Percentiles rank a stretch among this genome's conserved stretches.
Conservation (phyloP, 1,140 invertebrate genomes). For the Steinernema feltiae region DNA sequence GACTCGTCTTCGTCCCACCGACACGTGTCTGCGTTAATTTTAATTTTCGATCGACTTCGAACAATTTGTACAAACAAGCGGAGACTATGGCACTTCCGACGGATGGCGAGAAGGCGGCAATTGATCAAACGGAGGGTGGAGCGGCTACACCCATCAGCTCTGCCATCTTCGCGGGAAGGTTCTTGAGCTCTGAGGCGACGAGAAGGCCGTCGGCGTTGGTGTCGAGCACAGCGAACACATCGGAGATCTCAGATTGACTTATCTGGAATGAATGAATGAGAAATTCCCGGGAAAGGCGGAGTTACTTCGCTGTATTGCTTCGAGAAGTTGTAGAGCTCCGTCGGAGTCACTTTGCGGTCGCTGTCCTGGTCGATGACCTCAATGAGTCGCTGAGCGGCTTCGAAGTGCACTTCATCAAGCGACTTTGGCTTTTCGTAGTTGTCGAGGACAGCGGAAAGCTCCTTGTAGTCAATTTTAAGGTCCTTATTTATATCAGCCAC, state of each 20-base stretch:
- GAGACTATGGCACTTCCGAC: conserved; percentile 8
- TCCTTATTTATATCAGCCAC: conserved; percentile 29
- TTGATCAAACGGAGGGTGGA: conserved; percentile 19
- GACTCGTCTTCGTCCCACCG: no score
- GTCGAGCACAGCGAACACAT: conserved; percentile 11
- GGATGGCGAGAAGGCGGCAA: not conserved
- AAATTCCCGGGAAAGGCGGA: not conserved
- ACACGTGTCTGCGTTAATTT: no score
- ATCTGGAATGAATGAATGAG: conserved; percentile 2
- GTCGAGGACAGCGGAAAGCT: conserved; percentile 25
- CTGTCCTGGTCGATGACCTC: conserved; percentile 27
- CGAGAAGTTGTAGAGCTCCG: conserved; percentile 30
- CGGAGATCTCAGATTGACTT: conserved; percentile 5
- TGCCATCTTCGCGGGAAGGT: conserved; percentile 16
- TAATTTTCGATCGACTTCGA: no score
- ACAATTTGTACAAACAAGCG: not conserved
- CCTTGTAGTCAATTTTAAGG: conserved; percentile 23
- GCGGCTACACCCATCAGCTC: conserved; percentile 13
- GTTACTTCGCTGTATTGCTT: conserved; percentile 23
- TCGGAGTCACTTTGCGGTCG: conserved; percentile 22
- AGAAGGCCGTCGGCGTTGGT: conserved; percentile 18
- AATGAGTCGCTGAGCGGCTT: conserved; percentile 26
- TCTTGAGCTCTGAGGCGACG: conserved; percentile 10
- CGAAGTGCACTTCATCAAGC: conserved; percentile 18
- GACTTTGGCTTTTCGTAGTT: conserved; percentile 22